Evolutionary conservation across 2,797 vertebrate species (phyloP), one percentile per base, ranked within the genome.

Genomic region (Dipus sagitta): DNA sequence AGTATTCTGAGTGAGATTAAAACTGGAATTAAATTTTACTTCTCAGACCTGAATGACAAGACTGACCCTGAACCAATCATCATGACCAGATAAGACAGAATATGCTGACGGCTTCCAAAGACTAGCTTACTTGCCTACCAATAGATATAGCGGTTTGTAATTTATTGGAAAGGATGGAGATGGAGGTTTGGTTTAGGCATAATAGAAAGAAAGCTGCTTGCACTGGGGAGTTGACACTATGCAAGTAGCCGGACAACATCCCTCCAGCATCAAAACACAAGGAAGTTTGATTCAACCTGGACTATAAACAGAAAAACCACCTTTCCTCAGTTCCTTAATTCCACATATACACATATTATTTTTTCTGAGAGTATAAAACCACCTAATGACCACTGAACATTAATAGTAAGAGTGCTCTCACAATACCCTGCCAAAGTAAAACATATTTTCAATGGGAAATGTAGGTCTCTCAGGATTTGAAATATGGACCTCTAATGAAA

Each of bases 11-110:
- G 52, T 76, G 30, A 76, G 52, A 76, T 74, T 89, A 86, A 26
- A 60, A 75, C 23, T 34, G 54, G 14, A 68, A 79, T 92, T 68
- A 58, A 58, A 47, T 86, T 79, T 84, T n/a, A 92, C 42, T 94
- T 90, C 47, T 84, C 10, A 28, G 38, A 38, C n/a, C 24, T 62
- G 2, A 13, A 38, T 52, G 54, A 34, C 14, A 68, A 91, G 24
- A 65, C 12, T 82, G 62, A 71, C 13, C 24, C 3, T 87, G 30
- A 93, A 38, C 20, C 32, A 65, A 32, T 24, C 24, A 20, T 26
- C 60, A 7, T 71, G 58, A 84, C 23, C 64, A 84, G 28, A 58
- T 21, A 71, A 90, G 62, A 65, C 3, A 76, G 30, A 83, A 17
- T 32, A 64, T 60, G 30, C 42, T 76, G 60, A 80, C 28, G 18